These are phyloP conservation scores for Lepus americanus DNA, from an alignment of 2,113 vertebrate genomes.

Conservation along the genomic window DNA sequence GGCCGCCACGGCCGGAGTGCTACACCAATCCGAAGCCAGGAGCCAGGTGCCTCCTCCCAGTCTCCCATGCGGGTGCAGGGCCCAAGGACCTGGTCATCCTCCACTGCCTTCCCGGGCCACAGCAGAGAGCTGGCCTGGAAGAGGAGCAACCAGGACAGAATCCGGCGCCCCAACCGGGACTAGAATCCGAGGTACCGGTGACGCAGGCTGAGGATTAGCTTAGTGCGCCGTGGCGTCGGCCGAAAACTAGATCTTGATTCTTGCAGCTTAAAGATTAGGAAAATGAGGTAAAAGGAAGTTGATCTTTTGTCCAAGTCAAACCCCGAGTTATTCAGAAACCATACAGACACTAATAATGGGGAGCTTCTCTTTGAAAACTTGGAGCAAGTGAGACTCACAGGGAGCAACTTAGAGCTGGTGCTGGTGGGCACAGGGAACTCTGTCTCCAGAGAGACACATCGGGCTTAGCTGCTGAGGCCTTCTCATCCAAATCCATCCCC, in stretches of 20 bases:
- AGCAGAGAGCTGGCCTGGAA: no score
- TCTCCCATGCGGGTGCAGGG: no score
- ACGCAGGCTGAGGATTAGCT: no score
- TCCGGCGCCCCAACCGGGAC: no score
- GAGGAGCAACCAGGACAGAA: no score
- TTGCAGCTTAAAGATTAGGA: constrained; percentile 38
- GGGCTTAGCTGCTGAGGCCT: not conserved
- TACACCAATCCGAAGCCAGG: no score
- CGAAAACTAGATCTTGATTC: not conserved
- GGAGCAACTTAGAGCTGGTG: not conserved
- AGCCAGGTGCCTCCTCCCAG: no score
- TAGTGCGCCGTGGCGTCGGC: no score
- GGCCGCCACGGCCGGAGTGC: no score
- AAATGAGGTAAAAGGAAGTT: not conserved
- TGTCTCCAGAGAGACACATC: not conserved
- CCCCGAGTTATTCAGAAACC: not conserved
- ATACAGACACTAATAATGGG: not conserved
- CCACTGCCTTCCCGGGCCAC: no score
- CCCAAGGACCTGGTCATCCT: no score
- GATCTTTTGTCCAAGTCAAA: not conserved
- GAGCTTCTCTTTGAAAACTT: not conserved
- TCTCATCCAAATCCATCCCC: not conserved
- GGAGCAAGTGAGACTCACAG: not conserved
- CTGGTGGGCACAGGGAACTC: not conserved
- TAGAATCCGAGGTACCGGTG: no score